A percentile compares a stretch with the other conserved stretches of the same genome.
phyloP scores from a whole-genome alignment of 2,113 vertebrate genomes.

The Lathamus discolor region DNA sequence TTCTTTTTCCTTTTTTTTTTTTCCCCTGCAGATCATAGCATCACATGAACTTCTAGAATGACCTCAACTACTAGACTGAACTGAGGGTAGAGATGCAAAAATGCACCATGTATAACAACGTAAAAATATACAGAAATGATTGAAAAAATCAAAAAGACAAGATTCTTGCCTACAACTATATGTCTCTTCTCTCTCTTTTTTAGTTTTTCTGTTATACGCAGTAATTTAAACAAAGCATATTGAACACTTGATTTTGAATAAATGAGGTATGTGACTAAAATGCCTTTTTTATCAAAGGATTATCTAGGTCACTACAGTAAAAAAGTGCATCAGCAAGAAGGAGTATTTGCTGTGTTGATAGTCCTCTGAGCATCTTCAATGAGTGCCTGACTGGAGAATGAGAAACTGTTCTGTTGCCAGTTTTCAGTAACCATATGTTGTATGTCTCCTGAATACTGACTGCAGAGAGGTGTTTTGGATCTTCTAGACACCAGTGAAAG shows the following conservation, averaged over 20 bases:
- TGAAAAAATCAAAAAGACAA: not conserved
- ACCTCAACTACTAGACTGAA: not conserved
- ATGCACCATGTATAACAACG: not conserved
- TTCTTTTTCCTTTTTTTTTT: not conserved
- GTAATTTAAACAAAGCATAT: not conserved
- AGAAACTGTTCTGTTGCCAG: conserved; percentile 66
- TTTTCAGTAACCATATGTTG: conserved; percentile 62
- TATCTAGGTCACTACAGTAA: conserved; percentile 49
- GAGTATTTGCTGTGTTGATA: conserved; percentile 66
- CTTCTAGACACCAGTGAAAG: conserved; percentile 61
- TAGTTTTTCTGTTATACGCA: not conserved
- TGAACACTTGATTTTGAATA: not conserved
- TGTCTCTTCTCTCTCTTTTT: not conserved
- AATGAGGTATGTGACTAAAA: conserved; percentile 16
- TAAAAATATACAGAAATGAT: not conserved
- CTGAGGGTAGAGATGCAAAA: not conserved
- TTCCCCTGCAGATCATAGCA: not conserved
- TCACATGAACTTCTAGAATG: not conserved
- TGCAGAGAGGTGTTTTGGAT: conserved; percentile 66
- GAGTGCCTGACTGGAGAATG: conserved; percentile 56
- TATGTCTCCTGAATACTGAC: conserved; percentile 62
- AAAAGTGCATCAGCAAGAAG: conserved; percentile 43
- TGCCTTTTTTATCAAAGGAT: conserved; percentile 40
- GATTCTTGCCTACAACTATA: not conserved
- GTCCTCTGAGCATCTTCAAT: conserved; percentile 59